Conservation (phyloP, 2,888 invertebrate species). For the Chironomus riparius region DNA sequence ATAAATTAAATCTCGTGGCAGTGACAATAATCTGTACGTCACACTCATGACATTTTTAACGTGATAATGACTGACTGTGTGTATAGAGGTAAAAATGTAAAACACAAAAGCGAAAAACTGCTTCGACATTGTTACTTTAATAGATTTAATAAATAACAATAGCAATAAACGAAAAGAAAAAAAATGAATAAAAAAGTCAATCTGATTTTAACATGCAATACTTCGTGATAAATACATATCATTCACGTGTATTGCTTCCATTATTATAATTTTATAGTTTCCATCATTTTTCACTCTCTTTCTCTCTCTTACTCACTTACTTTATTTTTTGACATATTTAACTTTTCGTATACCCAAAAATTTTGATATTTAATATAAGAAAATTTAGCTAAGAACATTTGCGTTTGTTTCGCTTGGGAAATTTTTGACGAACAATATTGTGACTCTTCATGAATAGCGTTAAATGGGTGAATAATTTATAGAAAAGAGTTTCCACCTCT, state of each 20-base stretch:
- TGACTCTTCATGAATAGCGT: slow-evolving; percentile 9
- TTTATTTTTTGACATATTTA: not conserved
- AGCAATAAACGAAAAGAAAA: not conserved
- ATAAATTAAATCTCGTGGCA: not conserved
- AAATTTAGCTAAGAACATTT: not conserved
- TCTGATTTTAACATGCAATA: slow-evolving; percentile 27
- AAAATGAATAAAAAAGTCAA: slow-evolving; percentile 12
- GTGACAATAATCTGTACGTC: not conserved
- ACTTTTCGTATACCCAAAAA: not conserved
- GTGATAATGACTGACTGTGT: slow-evolving; percentile 1
- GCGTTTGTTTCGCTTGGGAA: not conserved
- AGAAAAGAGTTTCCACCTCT: not conserved
- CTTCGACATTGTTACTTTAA: slow-evolving; percentile 21
- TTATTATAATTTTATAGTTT: slow-evolving; percentile 20
- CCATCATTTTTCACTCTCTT: slow-evolving; percentile 22
- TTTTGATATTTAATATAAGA: not conserved
- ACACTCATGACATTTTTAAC: slow-evolving; percentile 2
- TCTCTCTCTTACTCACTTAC: not conserved
- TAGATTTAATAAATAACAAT: slow-evolving; percentile 25
- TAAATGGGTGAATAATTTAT: not conserved
- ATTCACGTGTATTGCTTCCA: slow-evolving; percentile 21
- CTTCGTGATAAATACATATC: slow-evolving; percentile 28
- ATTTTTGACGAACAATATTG: not conserved
- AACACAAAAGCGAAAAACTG: slow-evolving; percentile 5
- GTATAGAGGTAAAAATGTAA: not conserved